These are phyloP conservation scores for Buphagus erythrorhynchus DNA, from an alignment of 2,797 vertebrate species.

Conservation along the genomic window DNA sequence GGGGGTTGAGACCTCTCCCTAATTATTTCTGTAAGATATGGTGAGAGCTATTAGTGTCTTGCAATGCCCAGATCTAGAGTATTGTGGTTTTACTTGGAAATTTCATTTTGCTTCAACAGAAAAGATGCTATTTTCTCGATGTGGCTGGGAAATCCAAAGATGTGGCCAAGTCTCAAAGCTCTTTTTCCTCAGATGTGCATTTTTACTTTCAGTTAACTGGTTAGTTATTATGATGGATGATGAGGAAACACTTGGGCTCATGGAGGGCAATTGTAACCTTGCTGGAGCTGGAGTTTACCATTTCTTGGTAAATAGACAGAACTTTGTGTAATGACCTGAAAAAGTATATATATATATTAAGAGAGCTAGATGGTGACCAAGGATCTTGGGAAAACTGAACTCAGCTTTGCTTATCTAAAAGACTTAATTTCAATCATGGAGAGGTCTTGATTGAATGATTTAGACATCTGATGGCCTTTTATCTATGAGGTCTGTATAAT, in stretches of 20 bases:
- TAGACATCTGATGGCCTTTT: neutral
- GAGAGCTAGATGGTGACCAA: neutral
- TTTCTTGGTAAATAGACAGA: slow-evolving; percentile 6
- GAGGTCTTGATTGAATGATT: neutral
- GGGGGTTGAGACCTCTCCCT: neutral
- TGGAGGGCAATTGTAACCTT: neutral
- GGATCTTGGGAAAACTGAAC: neutral
- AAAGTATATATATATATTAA: neutral
- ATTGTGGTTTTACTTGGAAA: neutral
- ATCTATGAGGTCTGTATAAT: neutral
- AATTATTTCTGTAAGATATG: neutral
- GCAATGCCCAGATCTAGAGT: neutral
- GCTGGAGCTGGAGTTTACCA: neutral
- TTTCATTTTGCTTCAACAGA: neutral
- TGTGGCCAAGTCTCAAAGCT: neutral
- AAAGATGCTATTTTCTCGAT: neutral
- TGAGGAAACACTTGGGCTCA: neutral
- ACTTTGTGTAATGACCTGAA: neutral
- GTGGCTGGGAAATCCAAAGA: neutral
- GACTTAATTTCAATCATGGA: neutral
- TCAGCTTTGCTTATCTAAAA: neutral
- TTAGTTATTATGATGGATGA: neutral
- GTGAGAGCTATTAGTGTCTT: neutral
- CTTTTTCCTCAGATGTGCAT: neutral
- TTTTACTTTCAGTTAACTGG: neutral